Evolutionary conservation across 2,113 vertebrate species (phyloP), one percentile per base, ranked within the genome.

Genomic region (Campylorhamphus procurvoides): DNA sequence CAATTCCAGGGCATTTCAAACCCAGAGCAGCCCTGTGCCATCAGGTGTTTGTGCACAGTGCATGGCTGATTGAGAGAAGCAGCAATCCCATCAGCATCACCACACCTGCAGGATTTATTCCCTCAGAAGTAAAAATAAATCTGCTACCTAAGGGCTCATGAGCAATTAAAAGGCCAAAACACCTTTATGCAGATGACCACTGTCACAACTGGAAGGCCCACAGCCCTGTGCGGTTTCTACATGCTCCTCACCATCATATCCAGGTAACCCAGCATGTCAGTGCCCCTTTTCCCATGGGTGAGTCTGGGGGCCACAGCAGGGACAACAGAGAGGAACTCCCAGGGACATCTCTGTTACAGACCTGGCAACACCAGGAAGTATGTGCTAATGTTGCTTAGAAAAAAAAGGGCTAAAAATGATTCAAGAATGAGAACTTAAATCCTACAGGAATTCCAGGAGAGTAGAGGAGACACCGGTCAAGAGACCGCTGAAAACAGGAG

Each of bases 151-250:
- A 91, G 91, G 77, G 59, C 44, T 90, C 56, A 39, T 29, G 42
- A 60, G 60, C 69, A 84, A 89, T 60, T 78, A 64, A 60, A 84
- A 81, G 52, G 56, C 20, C 24, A 42, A 53, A 87, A 40, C 13
- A 52, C 8, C 83, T 80, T 28, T 25, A 40, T 4, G 33, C 6
- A 19, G 84, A 71, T 7, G 4, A 14, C 13, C 3, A 0, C 42
- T 63, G 29, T 75, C 16, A 6, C 68, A 69, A 6, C 63, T 7
- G 49, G 17, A 49, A 76, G 58, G 40, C 55, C 40, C 31, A 4
- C 0, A 3, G 72, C 50, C 27, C 29, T 0, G 0, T 31, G 0
- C 1, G 2, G 27, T 9, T 60, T 55, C 71, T 29, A 3, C 4
- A 0, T 8, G 59, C 27, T 33, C 53, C 13, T 58, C 67, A 27